Evolutionary conservation across 2,888 invertebrate species (phyloP).

Genomic region (Ormyrus labotus): DNA sequence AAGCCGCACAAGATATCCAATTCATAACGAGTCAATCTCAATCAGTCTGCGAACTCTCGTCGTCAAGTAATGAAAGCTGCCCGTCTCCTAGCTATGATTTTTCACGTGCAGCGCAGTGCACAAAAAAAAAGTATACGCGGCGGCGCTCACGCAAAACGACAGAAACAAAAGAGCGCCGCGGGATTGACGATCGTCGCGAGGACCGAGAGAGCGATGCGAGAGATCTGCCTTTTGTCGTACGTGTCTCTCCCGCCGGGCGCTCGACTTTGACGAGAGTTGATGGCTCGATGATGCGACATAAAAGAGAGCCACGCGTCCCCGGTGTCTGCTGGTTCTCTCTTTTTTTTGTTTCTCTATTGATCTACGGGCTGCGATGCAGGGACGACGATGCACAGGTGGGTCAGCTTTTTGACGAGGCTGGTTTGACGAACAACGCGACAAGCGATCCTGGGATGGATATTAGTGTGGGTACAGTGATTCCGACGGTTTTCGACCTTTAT

Average conservation of each 20-base stretch:
- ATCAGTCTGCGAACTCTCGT: conserved; percentile 14
- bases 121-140: background rate
- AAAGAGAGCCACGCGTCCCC: conserved; percentile 30
- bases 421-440: conserved; percentile 36
- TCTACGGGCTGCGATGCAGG: background rate
- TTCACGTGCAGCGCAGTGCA: background rate
- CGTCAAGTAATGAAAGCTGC: conserved; percentile 41
- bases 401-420: conserved; percentile 52
- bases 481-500: no score
- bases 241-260: conserved; percentile 2
- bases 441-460: no score
- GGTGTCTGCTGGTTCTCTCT: background rate
- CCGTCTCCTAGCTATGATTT: conserved; percentile 35
- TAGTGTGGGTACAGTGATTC: no score
- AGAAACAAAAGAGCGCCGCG: background rate
- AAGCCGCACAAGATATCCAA: background rate
- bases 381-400: conserved; percentile 11
- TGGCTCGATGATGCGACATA: conserved; percentile 46
- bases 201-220: background rate
- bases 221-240: conserved; percentile 44
- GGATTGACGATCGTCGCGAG: conserved; percentile 44
- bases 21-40: conserved; percentile 36
- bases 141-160: background rate
- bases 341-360: conserved; percentile 6
- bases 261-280: conserved; percentile 52